phyloP scores from a whole-genome alignment of 2,888 invertebrate genomes.

The Chrysolina oricalcia region DNA sequence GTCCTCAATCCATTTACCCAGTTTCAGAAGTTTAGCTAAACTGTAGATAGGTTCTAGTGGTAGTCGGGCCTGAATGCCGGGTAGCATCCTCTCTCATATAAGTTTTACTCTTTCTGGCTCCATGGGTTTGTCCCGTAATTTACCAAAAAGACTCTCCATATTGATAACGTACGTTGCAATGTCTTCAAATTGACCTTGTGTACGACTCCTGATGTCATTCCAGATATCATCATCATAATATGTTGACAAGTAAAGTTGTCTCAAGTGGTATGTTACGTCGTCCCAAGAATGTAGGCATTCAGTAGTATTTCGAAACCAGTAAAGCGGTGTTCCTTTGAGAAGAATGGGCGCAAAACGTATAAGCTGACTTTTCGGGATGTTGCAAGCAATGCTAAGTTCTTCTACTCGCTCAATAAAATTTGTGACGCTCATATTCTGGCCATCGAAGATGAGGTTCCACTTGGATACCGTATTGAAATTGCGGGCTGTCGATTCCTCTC shows the following conservation, averaged over 20 bases:
- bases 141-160: background rate
- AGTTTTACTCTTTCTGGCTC: background rate
- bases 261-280: constrained; percentile 27
- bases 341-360: constrained; percentile 49
- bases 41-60: constrained; percentile 18
- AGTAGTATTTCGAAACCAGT: constrained; percentile 51
- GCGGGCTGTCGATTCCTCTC: background rate
- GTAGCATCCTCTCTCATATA: background rate
- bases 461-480: constrained; percentile 15
- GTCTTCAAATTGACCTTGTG: background rate
- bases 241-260: constrained; percentile 37
- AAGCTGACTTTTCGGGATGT: constrained; percentile 42
- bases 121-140: background rate
- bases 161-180: background rate
- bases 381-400: constrained; percentile 49
- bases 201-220: constrained; percentile 29
- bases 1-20: constrained; percentile 4
- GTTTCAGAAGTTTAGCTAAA: constrained; percentile 29
- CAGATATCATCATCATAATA: constrained; percentile 46
- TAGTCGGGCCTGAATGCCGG: constrained; percentile 15
- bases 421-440: constrained; percentile 2
- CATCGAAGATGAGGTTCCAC: constrained; percentile 21
- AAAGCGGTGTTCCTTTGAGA: constrained; percentile 46
- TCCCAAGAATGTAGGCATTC: constrained; percentile 35
- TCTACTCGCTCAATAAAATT: constrained; percentile 47